Percentiles rank a stretch among this genome's conserved stretches.
Evolutionary conservation across 2,888 invertebrate genomes (phyloP).

Genomic region (Brachypalpus laphriformis): DNA sequence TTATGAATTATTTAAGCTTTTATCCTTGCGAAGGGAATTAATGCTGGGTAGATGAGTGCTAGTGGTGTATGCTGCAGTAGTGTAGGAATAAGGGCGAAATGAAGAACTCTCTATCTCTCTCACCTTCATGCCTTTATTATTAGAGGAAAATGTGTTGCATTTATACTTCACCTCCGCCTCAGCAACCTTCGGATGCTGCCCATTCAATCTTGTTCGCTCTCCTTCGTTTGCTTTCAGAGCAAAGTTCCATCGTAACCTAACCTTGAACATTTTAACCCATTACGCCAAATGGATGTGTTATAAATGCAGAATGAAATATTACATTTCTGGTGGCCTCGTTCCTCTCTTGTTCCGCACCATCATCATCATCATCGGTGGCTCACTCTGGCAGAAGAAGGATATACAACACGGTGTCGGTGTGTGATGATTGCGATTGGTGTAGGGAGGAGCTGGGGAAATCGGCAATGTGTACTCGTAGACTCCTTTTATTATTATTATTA

Average conservation of each 20-base stretch:
- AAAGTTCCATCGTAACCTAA: slow-evolving; percentile 63
- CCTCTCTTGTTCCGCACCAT: background rate
- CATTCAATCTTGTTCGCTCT: slow-evolving; percentile 45
- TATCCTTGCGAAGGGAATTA: slow-evolving; percentile 50
- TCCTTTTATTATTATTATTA: slow-evolving; percentile 70
- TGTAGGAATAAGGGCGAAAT: slow-evolving; percentile 14
- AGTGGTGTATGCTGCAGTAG: background rate
- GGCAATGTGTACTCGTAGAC: slow-evolving; percentile 50
- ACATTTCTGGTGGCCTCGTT: slow-evolving; percentile 54
- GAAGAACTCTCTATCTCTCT: slow-evolving; percentile 12
- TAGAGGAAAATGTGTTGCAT: slow-evolving; percentile 62
- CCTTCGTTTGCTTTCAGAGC: background rate
- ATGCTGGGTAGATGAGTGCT: background rate
- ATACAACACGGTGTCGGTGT: slow-evolving; percentile 33
- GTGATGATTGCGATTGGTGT: slow-evolving; percentile 42
- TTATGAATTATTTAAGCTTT: slow-evolving; percentile 72
- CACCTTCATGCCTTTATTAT: slow-evolving; percentile 34
- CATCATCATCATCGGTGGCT: slow-evolving; percentile 2
- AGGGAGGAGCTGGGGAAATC: slow-evolving; percentile 17
- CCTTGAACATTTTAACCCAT: slow-evolving; percentile 74
- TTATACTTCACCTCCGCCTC: slow-evolving; percentile 49
- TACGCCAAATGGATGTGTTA: slow-evolving; percentile 72
- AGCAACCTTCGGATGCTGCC: slow-evolving; percentile 48
- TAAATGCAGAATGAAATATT: slow-evolving; percentile 73
- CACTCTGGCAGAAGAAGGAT: background rate